phyloP scores from a whole-genome alignment of 1,140 invertebrate genomes.

The Plutomurus gul region DNA sequence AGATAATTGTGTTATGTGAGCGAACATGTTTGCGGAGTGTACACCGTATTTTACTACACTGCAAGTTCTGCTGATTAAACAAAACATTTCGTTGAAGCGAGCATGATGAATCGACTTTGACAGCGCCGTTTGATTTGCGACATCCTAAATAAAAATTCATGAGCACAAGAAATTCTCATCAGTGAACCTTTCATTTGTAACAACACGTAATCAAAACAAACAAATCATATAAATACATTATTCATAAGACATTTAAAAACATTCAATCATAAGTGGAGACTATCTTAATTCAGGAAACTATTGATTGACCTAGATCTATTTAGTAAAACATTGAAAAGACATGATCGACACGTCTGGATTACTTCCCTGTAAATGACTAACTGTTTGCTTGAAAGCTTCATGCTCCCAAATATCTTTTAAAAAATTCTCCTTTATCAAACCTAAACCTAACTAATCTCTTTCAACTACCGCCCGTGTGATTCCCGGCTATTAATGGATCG shows the following conservation, averaged over 20 bases:
- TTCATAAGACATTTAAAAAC: background rate
- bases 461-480: too few species aligned
- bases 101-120: background rate
- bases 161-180: background rate
- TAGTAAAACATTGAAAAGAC: too few species aligned
- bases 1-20: background rate
- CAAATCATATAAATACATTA: background rate
- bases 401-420: too few species aligned
- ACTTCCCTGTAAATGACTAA: too few species aligned
- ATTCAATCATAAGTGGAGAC: too few species aligned
- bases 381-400: too few species aligned
- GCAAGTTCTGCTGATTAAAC: background rate
- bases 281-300: too few species aligned
- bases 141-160: conserved; percentile 6
- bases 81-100: background rate
- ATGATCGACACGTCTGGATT: too few species aligned
- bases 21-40: background rate
- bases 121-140: background rate
- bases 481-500: too few species aligned
- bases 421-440: too few species aligned
- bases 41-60: background rate
- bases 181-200: background rate
- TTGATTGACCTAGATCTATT: too few species aligned
- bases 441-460: too few species aligned
- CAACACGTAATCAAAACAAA: background rate